Conservation (phyloP, 2,113 vertebrate species). For the Danionella cerebrum region DNA sequence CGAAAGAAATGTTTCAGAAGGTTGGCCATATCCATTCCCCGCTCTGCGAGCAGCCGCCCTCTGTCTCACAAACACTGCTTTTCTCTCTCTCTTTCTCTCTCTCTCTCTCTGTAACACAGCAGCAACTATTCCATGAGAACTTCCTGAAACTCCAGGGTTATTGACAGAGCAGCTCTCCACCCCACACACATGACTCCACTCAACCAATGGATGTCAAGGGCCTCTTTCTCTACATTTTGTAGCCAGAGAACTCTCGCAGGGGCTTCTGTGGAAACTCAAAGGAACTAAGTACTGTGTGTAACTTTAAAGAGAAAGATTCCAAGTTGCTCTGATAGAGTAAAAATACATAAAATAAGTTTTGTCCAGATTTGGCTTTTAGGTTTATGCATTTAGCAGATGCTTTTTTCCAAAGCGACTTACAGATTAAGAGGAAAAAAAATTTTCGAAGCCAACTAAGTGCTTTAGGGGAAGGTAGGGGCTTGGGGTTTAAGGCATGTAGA, state of each 20-base stretch:
- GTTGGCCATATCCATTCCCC: slow-evolving; percentile 80
- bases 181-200: slow-evolving; percentile 23
- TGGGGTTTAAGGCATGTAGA: no score
- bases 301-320: no score
- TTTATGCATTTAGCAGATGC: no score
- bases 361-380: no score
- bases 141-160: slow-evolving; percentile 42
- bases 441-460: no score
- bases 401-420: no score
- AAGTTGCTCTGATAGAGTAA: no score
- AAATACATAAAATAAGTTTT: no score
- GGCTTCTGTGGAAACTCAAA: slow-evolving; percentile 19
- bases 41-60: slow-evolving; percentile 49
- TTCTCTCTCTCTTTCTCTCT: slow-evolving; percentile 3
- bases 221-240: slow-evolving; percentile 4
- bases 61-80: not conserved
- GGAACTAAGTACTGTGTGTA: no score
- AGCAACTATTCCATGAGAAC: slow-evolving; percentile 68
- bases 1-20: slow-evolving; percentile 81
- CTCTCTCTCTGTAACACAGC: slow-evolving; percentile 63
- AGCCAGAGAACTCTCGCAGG: not conserved
- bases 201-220: slow-evolving; percentile 18
- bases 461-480: no score
- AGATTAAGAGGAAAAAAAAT: no score
- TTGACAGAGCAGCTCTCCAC: slow-evolving; percentile 32